Evolutionary conservation across 2,797 vertebrate species (phyloP), one percentile per base, ranked within the genome.

Genomic region (Pagetopsis macropterus): DNA sequence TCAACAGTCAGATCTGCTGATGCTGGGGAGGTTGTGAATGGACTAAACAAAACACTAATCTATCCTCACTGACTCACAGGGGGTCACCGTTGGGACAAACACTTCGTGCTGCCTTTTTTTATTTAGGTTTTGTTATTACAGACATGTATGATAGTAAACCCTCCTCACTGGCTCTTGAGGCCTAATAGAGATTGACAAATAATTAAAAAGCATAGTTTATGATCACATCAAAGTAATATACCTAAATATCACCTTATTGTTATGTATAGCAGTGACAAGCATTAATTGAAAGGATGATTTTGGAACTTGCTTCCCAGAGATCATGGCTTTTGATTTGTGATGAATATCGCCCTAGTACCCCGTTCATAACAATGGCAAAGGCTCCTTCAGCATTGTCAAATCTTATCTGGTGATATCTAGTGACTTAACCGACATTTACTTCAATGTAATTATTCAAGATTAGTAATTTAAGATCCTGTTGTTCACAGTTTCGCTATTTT

Each of bases 1-100:
- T 88, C 84, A 88, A 91, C 54, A 23, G 63, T 31, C 70, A 73
- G 83, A 83, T 90, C 27, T 88, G 87, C 87, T 91, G 90, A 89
- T 85, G 65, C 52, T 48, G 46, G 62, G 59, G 83, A 82, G 17
- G 55, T 63, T 84, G 82, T 88, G 72, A 88, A 79, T 66, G 72
- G 66, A 70, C 62, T 62, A 77, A 79, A 90, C 89, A 89, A 92
- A 81, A 70, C 49, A 48, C 72, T 52, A 72, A 76, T 83, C 79
- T 33, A 13, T 70, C 58, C 74, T 82, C 60, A 15, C 44, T 64
- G 65, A 77, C 69, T 10, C 60, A 76, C 55, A 54, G 72, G 44
- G 50, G 82, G 74, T 82, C 76, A 79, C 55, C 59, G 58, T n/a
- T 49, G 65, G 76, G 68, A 66, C 16, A 2, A 65, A 61, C 13